These are phyloP conservation scores for Gymnobelideus leadbeateri DNA, from an alignment of 2,113 vertebrate species.

Conservation along the genomic window DNA sequence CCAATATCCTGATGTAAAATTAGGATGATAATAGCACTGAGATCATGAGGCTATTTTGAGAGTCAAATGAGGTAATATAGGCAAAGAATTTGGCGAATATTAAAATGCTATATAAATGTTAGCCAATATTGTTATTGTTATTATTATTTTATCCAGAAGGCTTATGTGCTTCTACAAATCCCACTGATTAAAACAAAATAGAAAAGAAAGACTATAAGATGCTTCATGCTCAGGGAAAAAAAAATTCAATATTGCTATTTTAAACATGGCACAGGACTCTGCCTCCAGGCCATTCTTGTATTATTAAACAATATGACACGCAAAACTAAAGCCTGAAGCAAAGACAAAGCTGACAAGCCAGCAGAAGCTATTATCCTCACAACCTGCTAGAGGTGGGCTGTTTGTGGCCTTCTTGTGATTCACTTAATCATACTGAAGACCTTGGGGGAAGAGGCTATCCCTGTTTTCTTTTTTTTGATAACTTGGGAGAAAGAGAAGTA, in stretches of 20 bases:
- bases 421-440: background rate
- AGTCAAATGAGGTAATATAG: background rate
- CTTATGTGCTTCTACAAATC: background rate
- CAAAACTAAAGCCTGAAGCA: slow-evolving; percentile 20
- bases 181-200: background rate
- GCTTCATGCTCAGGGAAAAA: background rate
- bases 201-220: background rate
- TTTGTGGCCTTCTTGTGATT: accelerated
- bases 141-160: background rate
- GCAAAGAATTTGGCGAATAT: background rate
- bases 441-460: background rate
- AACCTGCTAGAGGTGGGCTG: background rate
- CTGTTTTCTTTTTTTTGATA: background rate
- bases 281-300: background rate
- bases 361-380: background rate
- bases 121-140: background rate
- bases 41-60: background rate
- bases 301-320: slow-evolving; percentile 24
- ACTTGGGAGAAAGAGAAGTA: background rate
- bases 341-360: background rate
- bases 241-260: slow-evolving; percentile 3
- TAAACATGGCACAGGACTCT: slow-evolving; percentile 10
- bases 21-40: background rate
- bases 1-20: background rate
- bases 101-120: background rate